Evolutionary conservation across 2,113 vertebrate species (phyloP), one percentile per base, ranked within the genome.

Genomic region (Nothobranchius kuhntae): DNA sequence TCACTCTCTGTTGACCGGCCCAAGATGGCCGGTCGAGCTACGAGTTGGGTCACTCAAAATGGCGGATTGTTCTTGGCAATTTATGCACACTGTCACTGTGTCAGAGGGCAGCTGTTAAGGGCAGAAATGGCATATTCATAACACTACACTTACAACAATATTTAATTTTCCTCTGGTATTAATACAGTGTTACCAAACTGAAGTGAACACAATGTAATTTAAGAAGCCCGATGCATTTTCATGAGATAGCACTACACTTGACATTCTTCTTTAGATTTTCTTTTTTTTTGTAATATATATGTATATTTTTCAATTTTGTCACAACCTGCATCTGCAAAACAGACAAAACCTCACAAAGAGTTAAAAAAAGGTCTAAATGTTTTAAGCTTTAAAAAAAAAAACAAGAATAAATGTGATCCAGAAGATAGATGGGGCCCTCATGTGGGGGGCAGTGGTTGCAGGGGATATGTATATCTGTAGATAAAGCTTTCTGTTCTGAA

Each of bases 391-490:
- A 78, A 68, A 69, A 81, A 65, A 10, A 81, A 84, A 73, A 81
- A 64, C 13, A 84, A 86, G 87, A 87, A 84, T 78, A 86, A 89
- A 91, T 84, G 71, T 80, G 91, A 93, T 93, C 66, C 44, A 57
- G 24, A 21, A 81, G 92, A 94, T 93, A 92, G 52, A 65, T 64
- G 38, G 9, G 59, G 86, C 91, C 92, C 92, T 91, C 91, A 93
- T 93, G 89, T 91, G 86, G 90, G 86, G 89, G 83, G 77, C 78
- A 63, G 82, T 86, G 83, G 87, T 91, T 89, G 87, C 89, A 84
- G 88, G 87, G 91, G 84, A 90, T 91, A 92, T 92, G 92, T 94
- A 92, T 93, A 94, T 93, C 92, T 92, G 77, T 85, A 87, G 92
- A 92, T 94, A 93, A 93, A 86, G 59, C 78, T 86, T 85, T 89